Evolutionary conservation across 2,113 vertebrate species (phyloP).

Genomic region (Rhea americana): DNA sequence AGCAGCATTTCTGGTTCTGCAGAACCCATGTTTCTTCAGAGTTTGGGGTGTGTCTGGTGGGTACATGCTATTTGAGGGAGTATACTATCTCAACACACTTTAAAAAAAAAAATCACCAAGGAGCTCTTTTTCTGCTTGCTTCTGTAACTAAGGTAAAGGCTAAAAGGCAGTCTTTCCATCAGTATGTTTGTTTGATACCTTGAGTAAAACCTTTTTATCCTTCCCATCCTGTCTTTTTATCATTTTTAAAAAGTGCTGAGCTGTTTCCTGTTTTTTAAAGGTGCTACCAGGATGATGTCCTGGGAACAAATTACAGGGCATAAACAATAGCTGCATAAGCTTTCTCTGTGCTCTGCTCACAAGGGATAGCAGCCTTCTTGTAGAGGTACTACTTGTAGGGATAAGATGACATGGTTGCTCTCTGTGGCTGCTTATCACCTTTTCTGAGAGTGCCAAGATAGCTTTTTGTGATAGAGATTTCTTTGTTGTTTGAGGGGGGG

Average conservation of each 20-base stretch:
- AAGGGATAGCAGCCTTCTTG: background rate
- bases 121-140: background rate
- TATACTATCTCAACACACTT: background rate
- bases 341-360: background rate
- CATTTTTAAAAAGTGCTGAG: background rate
- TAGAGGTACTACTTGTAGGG: background rate
- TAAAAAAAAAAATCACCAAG: background rate
- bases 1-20: background rate
- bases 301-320: rapidly evolving
- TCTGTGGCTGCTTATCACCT: background rate
- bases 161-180: background rate
- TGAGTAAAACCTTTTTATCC: rapidly evolving
- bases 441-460: rapidly evolving
- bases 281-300: too few relatives aligned
- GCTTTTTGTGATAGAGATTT: rapidly evolving
- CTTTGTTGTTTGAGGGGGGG: rapidly evolving
- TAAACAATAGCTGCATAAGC: background rate
- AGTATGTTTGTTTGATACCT: too few relatives aligned
- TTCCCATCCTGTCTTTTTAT: background rate
- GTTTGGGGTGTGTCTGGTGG: background rate
- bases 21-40: background rate
- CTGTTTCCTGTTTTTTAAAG: rapidly evolving
- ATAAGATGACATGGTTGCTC: rapidly evolving
- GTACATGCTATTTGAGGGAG: too few relatives aligned
- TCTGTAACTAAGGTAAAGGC: background rate